Evolutionary conservation across 2,888 invertebrate genomes (phyloP).

Genomic region (Rhingia rostrata): DNA sequence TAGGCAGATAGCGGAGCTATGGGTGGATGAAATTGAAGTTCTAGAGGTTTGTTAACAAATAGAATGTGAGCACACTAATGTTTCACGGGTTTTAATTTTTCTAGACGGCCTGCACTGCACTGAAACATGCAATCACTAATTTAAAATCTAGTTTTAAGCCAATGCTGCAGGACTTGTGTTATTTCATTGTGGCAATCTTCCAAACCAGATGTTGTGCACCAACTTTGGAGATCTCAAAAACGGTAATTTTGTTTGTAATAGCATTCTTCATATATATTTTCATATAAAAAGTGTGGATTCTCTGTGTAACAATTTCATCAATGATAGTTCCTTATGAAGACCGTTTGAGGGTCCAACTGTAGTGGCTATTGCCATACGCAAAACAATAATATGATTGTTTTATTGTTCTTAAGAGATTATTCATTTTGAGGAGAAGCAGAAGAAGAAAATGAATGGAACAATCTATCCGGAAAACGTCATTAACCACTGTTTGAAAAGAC

Average conservation of each 20-base stretch:
- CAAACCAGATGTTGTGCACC: constrained; percentile 87
- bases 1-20: constrained; percentile 85
- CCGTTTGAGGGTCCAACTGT: too few relatives aligned
- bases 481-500: too few relatives aligned
- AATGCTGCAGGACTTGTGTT: constrained; percentile 87
- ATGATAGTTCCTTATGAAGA: too few relatives aligned
- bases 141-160: constrained; percentile 88
- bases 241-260: constrained; percentile 83
- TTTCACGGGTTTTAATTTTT: constrained; percentile 70
- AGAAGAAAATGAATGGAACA: too few relatives aligned
- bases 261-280: too few relatives aligned
- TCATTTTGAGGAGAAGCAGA: too few relatives aligned
- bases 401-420: too few relatives aligned
- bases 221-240: constrained; percentile 89
- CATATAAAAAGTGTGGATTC: too few relatives aligned
- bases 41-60: constrained; percentile 84
- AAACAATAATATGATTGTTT: too few relatives aligned
- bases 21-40: constrained; percentile 86
- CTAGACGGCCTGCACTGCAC: constrained; percentile 88
- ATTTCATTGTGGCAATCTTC: constrained; percentile 88
- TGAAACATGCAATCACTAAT: constrained; percentile 89
- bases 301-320: too few relatives aligned
- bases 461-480: too few relatives aligned
- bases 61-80: not conserved
- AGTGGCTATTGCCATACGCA: too few relatives aligned